Conservation (phyloP, 1,140 invertebrate genomes). For the Zeugodacus cucurbitae region DNA sequence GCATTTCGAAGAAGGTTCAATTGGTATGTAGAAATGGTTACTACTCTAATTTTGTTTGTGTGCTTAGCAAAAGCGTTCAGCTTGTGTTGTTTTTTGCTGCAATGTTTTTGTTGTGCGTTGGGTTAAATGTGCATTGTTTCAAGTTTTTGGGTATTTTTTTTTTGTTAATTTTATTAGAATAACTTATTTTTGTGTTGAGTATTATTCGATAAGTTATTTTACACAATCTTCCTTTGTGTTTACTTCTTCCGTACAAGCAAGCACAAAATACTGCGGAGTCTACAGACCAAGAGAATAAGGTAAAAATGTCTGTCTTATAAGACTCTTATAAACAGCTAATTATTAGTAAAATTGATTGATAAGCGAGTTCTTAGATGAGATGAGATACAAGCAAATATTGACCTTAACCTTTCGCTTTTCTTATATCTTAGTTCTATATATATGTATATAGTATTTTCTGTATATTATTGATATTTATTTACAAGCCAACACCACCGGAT, state of each 20-base stretch:
- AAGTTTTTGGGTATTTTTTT: not conserved
- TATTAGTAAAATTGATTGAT: too few species aligned
- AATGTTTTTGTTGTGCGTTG: conserved; percentile 1
- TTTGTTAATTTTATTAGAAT: not conserved
- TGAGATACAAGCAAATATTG: too few species aligned
- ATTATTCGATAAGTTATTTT: too few species aligned
- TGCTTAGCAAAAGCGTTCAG: not conserved
- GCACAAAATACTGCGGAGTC: conserved; percentile 34
- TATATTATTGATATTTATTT: not conserved
- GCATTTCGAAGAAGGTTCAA: conserved; percentile 87
- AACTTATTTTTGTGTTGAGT: not conserved
- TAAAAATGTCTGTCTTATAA: not conserved
- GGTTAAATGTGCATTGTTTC: not conserved
- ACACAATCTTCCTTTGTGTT: not conserved
- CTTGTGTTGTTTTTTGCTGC: not conserved
- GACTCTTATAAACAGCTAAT: too few species aligned
- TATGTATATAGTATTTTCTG: not conserved
- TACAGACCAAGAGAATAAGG: not conserved
- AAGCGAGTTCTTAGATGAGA: too few species aligned
- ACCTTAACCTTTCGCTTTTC: too few species aligned
- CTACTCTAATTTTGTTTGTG: not conserved
- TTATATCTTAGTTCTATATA: not conserved
- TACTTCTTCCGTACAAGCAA: conserved; percentile 4
- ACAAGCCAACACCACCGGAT: conserved; percentile 61
- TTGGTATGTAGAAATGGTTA: conserved; percentile 74